Evolutionary conservation across 2,113 vertebrate species (phyloP), one percentile per base, ranked within the genome.

Genomic region (Cryptotis parvus): DNA sequence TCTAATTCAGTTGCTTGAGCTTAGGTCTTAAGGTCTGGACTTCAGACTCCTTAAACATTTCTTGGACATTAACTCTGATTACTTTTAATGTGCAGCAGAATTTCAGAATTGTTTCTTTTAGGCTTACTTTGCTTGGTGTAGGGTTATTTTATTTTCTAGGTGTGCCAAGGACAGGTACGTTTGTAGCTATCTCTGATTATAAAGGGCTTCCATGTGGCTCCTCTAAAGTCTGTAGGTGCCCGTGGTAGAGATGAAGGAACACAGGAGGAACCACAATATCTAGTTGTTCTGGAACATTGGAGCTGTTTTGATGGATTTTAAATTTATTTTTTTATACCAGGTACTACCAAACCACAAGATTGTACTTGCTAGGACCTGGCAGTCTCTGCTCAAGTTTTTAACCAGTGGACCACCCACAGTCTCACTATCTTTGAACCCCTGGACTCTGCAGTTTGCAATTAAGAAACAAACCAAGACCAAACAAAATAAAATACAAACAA

Each of bases 391-490:
- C 75, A n/a, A 12, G 41, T 87, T 81, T 31, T 77, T 11, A 66
- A 74, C 5, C 33, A 35, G 4, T 7, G 37, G 89, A n/a, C 87
- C 94, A 92, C 58, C 63, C 84, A 89, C 27, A 6, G 33, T 63
- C 58, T 65, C 12, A 24, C 18, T 12, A 63, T 68, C 41, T 81
- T 75, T 80, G n/a, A 91, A 86, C 52, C 70, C 55, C 55, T 86
- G 39, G 55, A 63, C 91, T 93, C 55, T 77, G 61, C 22, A 84
- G 45, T 77, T 58, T 81, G 69, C 84, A 89, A 66, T 84, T 81
- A 82, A 91, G 84, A 65, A 89, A 74, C 31, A 84, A 58, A 86
- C 29, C 58, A 87, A 92, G 43, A 78, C 58, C 43, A 94, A 91
- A 82, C 61, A 31, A 92, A 77, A 74, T 45, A 65, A 84, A 80